Evolutionary conservation across 2,113 vertebrate species (phyloP).

Genomic region (Pteronura brasiliensis): DNA sequence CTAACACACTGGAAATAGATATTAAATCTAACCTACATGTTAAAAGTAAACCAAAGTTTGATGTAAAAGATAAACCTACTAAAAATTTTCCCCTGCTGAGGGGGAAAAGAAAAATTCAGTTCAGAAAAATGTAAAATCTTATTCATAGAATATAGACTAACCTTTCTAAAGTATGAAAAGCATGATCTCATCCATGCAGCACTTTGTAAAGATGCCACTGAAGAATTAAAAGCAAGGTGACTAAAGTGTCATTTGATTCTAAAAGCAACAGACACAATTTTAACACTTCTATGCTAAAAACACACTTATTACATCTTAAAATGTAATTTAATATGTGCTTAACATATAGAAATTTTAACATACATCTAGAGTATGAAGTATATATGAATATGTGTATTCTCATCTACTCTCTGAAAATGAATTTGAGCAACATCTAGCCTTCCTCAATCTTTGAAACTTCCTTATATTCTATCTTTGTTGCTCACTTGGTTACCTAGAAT

Average conservation of each 20-base stretch:
- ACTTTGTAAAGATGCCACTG: neutral
- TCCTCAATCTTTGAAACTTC: neutral
- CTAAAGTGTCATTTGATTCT: neutral
- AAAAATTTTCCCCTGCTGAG: neutral
- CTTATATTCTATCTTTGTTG: neutral
- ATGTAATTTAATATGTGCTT: neutral
- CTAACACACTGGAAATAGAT: neutral
- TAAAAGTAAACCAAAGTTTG: neutral
- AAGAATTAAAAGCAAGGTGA: constrained; percentile 27
- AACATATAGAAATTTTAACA: neutral
- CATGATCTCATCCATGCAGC: neutral
- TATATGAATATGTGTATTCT: neutral
- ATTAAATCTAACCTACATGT: neutral
- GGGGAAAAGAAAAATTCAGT: too few species aligned
- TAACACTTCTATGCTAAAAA: neutral
- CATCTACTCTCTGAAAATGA: constrained; percentile 9
- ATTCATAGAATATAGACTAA: neutral
- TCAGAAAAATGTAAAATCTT: neutral
- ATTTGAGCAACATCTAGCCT: neutral
- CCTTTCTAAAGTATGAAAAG: neutral
- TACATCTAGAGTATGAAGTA: neutral
- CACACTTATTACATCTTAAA: neutral
- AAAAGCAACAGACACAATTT: neutral
- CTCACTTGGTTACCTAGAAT: neutral
- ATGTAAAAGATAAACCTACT: neutral